Evolutionary conservation across 2,888 invertebrate genomes (phyloP).

Genomic region (Rhabditoides inermis): DNA sequence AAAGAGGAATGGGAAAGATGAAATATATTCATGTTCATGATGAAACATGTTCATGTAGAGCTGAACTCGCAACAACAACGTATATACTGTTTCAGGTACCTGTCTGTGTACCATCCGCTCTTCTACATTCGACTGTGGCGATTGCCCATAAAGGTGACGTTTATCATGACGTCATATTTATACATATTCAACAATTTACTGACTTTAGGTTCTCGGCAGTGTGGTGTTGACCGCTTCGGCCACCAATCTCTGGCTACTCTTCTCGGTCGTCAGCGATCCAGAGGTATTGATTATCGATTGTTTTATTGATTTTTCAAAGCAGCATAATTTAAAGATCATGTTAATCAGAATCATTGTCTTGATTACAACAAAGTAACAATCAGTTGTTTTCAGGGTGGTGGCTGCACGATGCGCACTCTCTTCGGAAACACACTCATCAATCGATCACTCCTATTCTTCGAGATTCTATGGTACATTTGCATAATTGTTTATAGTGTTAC

Average conservation of each 20-base stretch:
- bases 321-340: background rate
- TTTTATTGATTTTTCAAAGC: background rate
- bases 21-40: too few relatives aligned
- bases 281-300: background rate
- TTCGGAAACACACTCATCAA: conserved; percentile 9
- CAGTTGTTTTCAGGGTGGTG: conserved; percentile 2
- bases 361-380: background rate
- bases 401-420: conserved; percentile 13
- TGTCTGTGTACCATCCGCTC: conserved; percentile 34
- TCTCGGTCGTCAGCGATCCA: conserved; percentile 1
- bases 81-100: too few relatives aligned
- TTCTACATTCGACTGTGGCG: conserved; percentile 30
- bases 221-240: conserved; percentile 13
- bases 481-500: background rate
- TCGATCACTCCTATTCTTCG: conserved; percentile 16
- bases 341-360: background rate
- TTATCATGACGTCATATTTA: background rate
- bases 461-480: conserved; percentile 15
- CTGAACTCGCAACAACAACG: too few relatives aligned
- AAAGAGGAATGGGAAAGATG: too few relatives aligned
- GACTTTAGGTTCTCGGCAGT: conserved; percentile 11
- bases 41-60: too few relatives aligned
- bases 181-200: background rate
- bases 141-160: conserved; percentile 18
- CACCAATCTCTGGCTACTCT: conserved; percentile 23